Base-by-base conservation (phyloP, 2,113 vertebrate species). In the Anoura caudifer region DNA sequence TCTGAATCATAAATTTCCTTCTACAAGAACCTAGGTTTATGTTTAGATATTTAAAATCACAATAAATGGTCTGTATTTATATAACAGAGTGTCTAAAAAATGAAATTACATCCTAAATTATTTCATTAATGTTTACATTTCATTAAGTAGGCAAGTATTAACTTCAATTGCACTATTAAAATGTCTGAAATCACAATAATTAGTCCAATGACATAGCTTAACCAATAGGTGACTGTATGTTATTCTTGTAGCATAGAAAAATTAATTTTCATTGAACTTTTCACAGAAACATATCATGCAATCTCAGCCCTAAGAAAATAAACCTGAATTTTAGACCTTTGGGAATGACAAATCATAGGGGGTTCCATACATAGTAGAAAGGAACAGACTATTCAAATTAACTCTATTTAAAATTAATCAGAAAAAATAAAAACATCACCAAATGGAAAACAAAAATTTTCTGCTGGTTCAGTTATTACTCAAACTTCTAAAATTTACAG, bases 11-110 rank as follows among this genome's bases (percentile, higher is more conserved):
- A 94, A 72, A 12, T 87, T 93, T 94, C 50, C n/a, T 90, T 41
- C 8, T 45, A 61, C 6, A 93, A 88, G 41, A 81, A 41, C 11
- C 47, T 77, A 92, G 6, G 26, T 80, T 93, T 70, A 88, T 26
- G 36, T 81, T 92, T 76, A 86, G 31, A 79, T 50, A 61, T 47
- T 38, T 93, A 26, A 96, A 97, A 93, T 87, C 83, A 94, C 13
- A 95, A 90, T 79, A 79, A 92, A 85, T 86, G 9, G 86, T 84
- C 77, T 36, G n/a, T 47, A 96, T 91, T 94, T 97, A 87, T 11
- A 84, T 4, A 65, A 26, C 6, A 83, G 36, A 89, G 41, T 96
- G 5, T 75, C 69, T 91, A 75, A 88, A 76, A 31, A 94, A 59
- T 82, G 85, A 95, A 94, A 52, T 76, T 72, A 69, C 9, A 96